Conservation (phyloP, 2,888 invertebrate genomes). For the Lepidochitona cinerea region DNA sequence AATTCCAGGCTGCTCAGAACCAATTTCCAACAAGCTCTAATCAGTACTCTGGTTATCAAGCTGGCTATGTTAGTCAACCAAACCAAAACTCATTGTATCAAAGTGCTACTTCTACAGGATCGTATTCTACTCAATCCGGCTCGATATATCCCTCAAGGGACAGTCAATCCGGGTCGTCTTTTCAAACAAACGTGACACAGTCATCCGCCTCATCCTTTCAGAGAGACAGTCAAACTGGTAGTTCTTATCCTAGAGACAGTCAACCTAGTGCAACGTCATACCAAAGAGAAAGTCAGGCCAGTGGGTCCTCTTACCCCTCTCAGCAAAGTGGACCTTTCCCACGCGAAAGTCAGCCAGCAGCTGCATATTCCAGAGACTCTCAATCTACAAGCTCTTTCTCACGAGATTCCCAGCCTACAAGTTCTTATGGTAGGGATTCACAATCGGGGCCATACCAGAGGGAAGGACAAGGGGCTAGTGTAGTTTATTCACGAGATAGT, state of each 20-base stretch:
- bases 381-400: slow-evolving; percentile 6
- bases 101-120: slow-evolving; percentile 25
- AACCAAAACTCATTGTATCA: slow-evolving; percentile 45
- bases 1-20: slow-evolving; percentile 39
- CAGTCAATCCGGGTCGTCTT: slow-evolving; percentile 7
- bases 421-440: slow-evolving; percentile 5
- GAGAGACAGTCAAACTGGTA: slow-evolving; percentile 15
- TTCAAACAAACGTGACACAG: slow-evolving; percentile 33
- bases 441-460: not conserved
- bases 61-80: slow-evolving; percentile 40
- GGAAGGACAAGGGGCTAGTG: not conserved
- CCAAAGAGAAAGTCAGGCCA: slow-evolving; percentile 39
- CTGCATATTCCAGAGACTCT: not conserved
- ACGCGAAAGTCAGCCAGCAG: slow-evolving; percentile 17
- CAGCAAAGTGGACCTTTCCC: slow-evolving; percentile 7
- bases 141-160: slow-evolving; percentile 15
- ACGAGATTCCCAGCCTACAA: not conserved
- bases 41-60: slow-evolving; percentile 49
- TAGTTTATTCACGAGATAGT: not conserved
- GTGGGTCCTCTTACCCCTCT: not conserved
- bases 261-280: slow-evolving; percentile 29
- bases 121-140: slow-evolving; percentile 22
- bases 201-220: not conserved
- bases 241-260: slow-evolving; percentile 19
- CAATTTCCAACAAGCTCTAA: slow-evolving; percentile 36